phyloP scores from a whole-genome alignment of 2,797 vertebrate genomes.

The Hoplostethus mediterraneus region DNA sequence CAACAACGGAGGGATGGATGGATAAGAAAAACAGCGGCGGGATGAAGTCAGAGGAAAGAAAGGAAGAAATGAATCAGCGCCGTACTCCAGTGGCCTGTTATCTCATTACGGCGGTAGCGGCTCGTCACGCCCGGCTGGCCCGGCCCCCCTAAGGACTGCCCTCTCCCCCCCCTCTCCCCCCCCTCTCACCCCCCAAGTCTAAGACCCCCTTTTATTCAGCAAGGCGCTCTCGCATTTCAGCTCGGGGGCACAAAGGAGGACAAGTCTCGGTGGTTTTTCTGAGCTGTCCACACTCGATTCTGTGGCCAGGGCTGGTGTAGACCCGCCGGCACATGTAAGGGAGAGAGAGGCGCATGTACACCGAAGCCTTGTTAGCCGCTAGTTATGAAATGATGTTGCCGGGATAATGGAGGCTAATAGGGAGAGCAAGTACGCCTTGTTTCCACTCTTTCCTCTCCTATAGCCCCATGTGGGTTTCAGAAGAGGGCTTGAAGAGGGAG shows the following conservation, averaged over 20 bases:
- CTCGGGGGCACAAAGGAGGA: conserved; percentile 65
- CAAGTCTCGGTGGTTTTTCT: conserved; percentile 64
- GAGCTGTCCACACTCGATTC: conserved; percentile 65
- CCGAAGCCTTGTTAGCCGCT: conserved; percentile 60
- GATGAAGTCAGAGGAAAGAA: conserved; percentile 63
- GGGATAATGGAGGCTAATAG: conserved; percentile 75
- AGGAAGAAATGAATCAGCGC: conserved; percentile 67
- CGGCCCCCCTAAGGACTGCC: conserved; percentile 73
- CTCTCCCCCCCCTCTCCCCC: conserved; percentile 61
- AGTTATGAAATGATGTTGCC: conserved; percentile 71
- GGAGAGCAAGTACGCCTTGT: conserved; percentile 72
- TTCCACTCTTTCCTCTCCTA: conserved; percentile 67
- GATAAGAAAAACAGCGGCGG: conserved; percentile 69
- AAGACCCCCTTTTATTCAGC: conserved; percentile 74
- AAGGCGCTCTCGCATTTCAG: conserved; percentile 68
- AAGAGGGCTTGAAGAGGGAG: conserved; percentile 68
- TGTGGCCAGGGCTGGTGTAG: conserved; percentile 20
- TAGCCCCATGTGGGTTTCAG: conserved; percentile 67
- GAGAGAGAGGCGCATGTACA: conserved; percentile 25
- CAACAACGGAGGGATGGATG: conserved; percentile 46
- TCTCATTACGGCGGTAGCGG: conserved; percentile 77
- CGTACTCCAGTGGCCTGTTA: conserved; percentile 77
- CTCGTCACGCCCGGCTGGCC: conserved; percentile 75
- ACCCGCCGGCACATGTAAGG: conserved; percentile 32
- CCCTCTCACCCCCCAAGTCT: too few species aligned